Conservation (phyloP, 2,113 vertebrate species). For the Strigops habroptila region DNA sequence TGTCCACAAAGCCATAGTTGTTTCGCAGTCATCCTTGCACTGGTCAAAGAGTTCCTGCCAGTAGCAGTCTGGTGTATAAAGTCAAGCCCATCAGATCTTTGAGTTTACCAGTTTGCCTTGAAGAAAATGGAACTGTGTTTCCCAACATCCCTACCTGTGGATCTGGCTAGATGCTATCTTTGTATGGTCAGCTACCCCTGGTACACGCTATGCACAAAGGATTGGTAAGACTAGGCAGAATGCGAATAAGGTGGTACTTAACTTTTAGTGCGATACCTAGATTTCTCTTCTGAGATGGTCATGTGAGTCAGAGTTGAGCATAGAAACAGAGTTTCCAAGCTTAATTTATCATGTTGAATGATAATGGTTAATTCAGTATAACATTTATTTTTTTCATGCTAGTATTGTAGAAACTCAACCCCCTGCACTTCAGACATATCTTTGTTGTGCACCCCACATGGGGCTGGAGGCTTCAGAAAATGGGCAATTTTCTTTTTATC, state of each 20-base stretch:
- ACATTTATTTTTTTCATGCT: not conserved
- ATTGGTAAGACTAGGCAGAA: not conserved
- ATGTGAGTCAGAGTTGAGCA: not conserved
- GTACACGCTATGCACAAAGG: not conserved
- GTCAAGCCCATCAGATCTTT: not conserved
- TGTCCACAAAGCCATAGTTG: not conserved
- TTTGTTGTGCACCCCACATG: not conserved
- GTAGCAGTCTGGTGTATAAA: not conserved
- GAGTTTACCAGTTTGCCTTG: not conserved
- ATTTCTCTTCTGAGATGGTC: not conserved
- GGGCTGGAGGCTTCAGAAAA: not conserved
- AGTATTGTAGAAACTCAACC: not conserved
- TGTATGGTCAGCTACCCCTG: not conserved
- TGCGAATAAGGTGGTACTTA: not conserved
- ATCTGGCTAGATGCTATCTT: not conserved
- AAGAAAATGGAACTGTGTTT: not conserved
- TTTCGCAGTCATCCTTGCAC: not conserved
- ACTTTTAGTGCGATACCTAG: not conserved
- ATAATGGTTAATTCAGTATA: not conserved
- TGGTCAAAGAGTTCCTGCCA: not conserved
- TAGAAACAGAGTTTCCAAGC: not conserved
- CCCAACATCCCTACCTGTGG: not conserved
- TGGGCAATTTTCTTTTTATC: not conserved
- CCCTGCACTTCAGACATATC: not conserved
- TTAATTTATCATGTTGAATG: not conserved